Conservation (phyloP, 2,888 invertebrate species). For the Epiblema foenella region DNA sequence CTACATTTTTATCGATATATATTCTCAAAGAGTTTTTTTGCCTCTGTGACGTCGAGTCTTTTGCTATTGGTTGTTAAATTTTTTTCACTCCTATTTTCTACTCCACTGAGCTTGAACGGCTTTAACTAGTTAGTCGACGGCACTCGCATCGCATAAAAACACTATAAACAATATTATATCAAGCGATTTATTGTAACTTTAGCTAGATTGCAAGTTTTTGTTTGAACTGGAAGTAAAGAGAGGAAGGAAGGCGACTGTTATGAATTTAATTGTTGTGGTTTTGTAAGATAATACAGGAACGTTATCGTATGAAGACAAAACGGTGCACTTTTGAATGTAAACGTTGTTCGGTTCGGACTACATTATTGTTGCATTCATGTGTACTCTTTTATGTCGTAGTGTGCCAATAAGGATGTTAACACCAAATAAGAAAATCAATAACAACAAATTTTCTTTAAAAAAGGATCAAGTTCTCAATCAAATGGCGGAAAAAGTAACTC, state of each 20-base stretch:
- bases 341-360: too few species aligned
- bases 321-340: too few species aligned
- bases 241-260: background rate
- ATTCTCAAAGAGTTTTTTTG: background rate
- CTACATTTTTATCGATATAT: too few species aligned
- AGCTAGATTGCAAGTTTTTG: constrained; percentile 6
- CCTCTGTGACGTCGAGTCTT: background rate
- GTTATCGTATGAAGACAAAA: background rate
- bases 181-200: constrained; percentile 20
- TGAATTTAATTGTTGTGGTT: background rate
- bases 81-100: constrained; percentile 39
- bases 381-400: too few species aligned
- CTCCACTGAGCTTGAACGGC: constrained; percentile 40
- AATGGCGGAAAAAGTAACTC: too few species aligned
- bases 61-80: constrained; percentile 25
- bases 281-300: background rate
- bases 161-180: constrained; percentile 9
- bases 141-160: constrained; percentile 25
- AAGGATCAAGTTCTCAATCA: too few species aligned
- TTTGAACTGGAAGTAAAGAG: constrained; percentile 6
- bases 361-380: too few species aligned
- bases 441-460: too few species aligned
- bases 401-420: too few species aligned
- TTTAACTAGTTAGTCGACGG: constrained; percentile 25
- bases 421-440: too few species aligned